Conservation (phyloP, 2,888 invertebrate species). For the Liposcelis brunnea region DNA sequence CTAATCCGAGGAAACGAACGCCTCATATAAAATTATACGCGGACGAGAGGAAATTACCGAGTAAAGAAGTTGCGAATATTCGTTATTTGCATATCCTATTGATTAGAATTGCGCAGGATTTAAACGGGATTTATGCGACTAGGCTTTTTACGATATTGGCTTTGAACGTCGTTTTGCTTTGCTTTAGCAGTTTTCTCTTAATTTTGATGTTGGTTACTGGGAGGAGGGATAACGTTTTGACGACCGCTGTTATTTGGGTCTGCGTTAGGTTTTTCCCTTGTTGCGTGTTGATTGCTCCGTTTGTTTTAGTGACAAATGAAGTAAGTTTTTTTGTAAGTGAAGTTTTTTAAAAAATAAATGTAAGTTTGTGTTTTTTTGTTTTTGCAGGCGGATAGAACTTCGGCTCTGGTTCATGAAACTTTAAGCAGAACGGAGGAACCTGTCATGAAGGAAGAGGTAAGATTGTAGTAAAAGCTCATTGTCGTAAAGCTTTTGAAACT, state of each 20-base stretch:
- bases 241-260: neutral
- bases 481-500: too few species aligned
- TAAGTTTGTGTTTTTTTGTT: too few species aligned
- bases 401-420: neutral
- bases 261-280: neutral
- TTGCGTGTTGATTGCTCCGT: neutral
- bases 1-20: too few species aligned
- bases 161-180: neutral
- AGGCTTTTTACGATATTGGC: neutral
- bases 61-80: neutral
- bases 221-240: too few species aligned
- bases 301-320: neutral
- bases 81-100: neutral
- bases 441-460: neutral
- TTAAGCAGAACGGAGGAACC: neutral
- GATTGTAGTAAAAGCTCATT: neutral
- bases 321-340: neutral
- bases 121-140: neutral
- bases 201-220: neutral
- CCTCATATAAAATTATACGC: too few species aligned
- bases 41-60: too few species aligned
- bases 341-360: too few species aligned
- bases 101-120: conserved; percentile 1
- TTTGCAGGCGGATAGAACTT: neutral
- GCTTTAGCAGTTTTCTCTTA: neutral